Conservation (phyloP, 2,888 invertebrate genomes). For the Mamestra brassicae region DNA sequence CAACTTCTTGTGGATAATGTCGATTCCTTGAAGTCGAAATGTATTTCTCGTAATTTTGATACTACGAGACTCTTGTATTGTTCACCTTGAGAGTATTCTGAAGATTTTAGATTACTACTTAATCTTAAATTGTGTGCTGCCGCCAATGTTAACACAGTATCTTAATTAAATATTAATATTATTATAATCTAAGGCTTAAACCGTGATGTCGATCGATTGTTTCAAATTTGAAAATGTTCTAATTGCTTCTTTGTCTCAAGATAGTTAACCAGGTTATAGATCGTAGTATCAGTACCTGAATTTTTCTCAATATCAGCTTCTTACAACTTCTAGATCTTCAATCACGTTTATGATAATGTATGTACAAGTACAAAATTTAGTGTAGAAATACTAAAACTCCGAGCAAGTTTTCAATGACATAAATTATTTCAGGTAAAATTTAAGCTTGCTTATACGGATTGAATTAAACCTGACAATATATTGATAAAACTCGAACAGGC, state of each 20-base stretch:
- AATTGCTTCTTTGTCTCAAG: background rate
- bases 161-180: slow-evolving; percentile 31
- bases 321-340: background rate
- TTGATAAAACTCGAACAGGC: background rate
- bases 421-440: background rate
- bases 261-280: background rate
- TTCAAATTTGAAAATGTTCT: slow-evolving; percentile 7
- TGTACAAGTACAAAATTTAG: background rate
- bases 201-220: slow-evolving; percentile 7
- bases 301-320: background rate
- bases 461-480: background rate
- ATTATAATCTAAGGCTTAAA: slow-evolving; percentile 25
- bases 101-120: slow-evolving; percentile 21
- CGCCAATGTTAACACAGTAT: slow-evolving; percentile 8
- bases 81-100: background rate
- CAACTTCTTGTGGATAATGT: background rate
- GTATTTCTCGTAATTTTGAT: background rate
- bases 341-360: background rate
- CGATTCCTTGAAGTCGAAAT: background rate
- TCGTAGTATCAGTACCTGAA: background rate
- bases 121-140: slow-evolving; percentile 25
- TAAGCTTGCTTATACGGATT: background rate
- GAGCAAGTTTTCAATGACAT: background rate
- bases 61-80: background rate
- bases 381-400: background rate